Base-by-base conservation (phyloP, 2,113 vertebrate species). In the Percopsis transmontana region DNA sequence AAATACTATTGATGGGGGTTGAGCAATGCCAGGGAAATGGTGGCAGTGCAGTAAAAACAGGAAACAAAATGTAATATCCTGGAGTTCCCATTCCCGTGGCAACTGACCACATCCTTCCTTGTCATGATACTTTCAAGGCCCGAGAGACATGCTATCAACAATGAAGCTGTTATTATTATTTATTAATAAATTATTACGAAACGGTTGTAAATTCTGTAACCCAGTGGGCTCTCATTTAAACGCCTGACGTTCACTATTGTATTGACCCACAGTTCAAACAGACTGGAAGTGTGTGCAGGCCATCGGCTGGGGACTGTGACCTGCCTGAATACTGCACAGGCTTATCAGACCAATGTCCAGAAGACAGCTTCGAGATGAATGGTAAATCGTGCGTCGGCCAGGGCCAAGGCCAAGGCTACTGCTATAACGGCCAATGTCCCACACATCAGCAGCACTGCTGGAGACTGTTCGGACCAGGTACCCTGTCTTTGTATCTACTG, bases 311-410 rank as follows among this genome's bases (percentile, higher is more conserved):
- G 0, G 72, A 54, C 10, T 98, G 96, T 0, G 96, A 98, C 83
- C 86, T 98, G 2, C 77, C 90, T 0, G 96, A 98, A 10, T 90
- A 89, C 82, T 97, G 96, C 67, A 93, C 85, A 0, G 96, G 96
- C 14, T 55, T 1, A 1, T 78, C 81, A 0, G 62, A 85, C 0
- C 58, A 72, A 1, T 98, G 96, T 69, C 95, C 96, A 0, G 93
- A 94, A n/a, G 92, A 97, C 0, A 85, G 81, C 40, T 97, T 96
- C 69, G 89, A 87, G 75, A 94, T 97, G 90, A 97, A 97, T 0
- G 96, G 96, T 27, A 80, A 89, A 0, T 79, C 92, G 21, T 98
- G 96, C 72, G 54, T 23, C 74, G 66, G 71, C 1, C 81, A 65
- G 0, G 88, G 84, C 1, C 76, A 62, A 0, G 88, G 84, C 1